These are phyloP conservation scores for Dasypus novemcinctus DNA, from an alignment of 2,113 vertebrate genomes.

Conservation along the genomic window DNA sequence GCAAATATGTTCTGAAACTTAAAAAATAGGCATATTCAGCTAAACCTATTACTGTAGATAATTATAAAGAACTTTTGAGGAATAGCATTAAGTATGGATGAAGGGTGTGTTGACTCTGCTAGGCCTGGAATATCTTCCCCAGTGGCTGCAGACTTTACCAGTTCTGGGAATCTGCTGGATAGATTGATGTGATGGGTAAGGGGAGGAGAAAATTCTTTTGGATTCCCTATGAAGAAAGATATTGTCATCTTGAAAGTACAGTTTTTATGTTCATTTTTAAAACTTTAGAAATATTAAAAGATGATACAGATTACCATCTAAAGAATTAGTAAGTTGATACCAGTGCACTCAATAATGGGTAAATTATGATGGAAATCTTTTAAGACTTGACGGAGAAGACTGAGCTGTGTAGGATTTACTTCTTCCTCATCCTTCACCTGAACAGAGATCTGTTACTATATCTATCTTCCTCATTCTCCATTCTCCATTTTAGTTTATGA, in stretches of 20 bases:
- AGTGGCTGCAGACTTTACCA: not conserved
- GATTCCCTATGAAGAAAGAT: not conserved
- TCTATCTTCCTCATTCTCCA: not conserved
- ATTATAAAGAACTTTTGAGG: not conserved
- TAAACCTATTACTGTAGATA: not conserved
- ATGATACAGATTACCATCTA: not conserved
- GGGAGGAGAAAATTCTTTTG: not conserved
- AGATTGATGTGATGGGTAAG: not conserved
- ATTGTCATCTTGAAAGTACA: not conserved
- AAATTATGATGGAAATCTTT: slow-evolving; percentile 10
- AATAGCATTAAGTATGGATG: not conserved
- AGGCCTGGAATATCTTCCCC: not conserved
- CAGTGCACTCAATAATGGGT: not conserved
- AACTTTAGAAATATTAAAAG: not conserved
- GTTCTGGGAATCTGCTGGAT: not conserved
- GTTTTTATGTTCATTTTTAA: slow-evolving; percentile 4
- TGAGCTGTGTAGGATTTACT: not conserved
- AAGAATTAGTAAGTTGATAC: not conserved
- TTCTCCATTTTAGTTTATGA: slow-evolving; percentile 1
- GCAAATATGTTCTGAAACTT: not conserved
- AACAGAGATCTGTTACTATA: not conserved
- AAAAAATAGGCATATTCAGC: not conserved
- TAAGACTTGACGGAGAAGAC: not conserved
- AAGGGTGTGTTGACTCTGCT: not conserved
- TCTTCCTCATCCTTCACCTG: slow-evolving; percentile 10